Evolutionary conservation across 2,888 invertebrate species (phyloP), one percentile per base, ranked within the genome.

Genomic region (Dermolepida albohirtum): DNA sequence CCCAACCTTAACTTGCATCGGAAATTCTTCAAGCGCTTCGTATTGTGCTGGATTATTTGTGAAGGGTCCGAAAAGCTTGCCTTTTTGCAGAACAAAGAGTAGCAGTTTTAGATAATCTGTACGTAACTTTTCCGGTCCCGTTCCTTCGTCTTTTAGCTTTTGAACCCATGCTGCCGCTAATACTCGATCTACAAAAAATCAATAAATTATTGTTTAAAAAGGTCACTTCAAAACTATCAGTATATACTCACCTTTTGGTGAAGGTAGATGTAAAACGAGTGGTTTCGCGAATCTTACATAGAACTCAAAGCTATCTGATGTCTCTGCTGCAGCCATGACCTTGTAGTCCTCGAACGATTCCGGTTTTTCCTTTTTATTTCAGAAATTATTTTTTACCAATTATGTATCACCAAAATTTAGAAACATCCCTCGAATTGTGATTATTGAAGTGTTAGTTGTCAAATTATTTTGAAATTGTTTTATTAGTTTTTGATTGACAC

Each of bases 141-240:
- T 55, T n/a, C 72, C 55, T 34, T 76, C 76, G n/a, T 78, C 75
- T 41, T 74, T 71, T 49, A 84, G 76, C 72, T 83, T 84, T 70
- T 82, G 80, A 17, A 84, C 73, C 85, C 85, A 85, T 69, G 81
- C 78, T 39, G 84, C 81, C n/a, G 84, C 84, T 52, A 80, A 76
- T 11, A 78, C 77, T 68, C 84, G 78, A 73, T 85, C 85, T 84
- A 72, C n/a, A 67, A 16, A 64, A 68, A 63, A 71, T 59, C 40
- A 44, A 52, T 54, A 39, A 17, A 11, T 40, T 11, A 5, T 40
- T 40, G 51, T 12, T 17, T 11, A 8, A 50, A 55, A 22, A 41
- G 7, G 22, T 4, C 1, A 4, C 4, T 22, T 4, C 22, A 22
- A 22, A 29, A 5, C 40, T 7, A 40, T 16, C 7, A 2, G 2